A percentile compares a stretch with the other conserved stretches of the same genome.
Conservation (phyloP, 2,888 invertebrate species). For the Zootermopsis nevadensis region DNA sequence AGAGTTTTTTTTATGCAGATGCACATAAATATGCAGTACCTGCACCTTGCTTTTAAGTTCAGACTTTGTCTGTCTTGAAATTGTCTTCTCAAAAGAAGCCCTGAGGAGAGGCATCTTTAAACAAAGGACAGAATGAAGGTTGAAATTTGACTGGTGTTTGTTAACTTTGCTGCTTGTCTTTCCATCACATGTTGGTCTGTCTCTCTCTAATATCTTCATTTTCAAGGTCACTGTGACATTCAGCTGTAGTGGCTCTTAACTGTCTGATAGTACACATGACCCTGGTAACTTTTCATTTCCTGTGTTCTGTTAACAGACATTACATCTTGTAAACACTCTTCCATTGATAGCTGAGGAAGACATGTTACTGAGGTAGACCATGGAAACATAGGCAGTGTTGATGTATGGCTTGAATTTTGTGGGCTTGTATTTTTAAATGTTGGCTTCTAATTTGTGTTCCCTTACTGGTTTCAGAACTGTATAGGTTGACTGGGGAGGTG, state of each 20-base stretch:
- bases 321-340: too few species aligned
- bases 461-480: slow-evolving; percentile 79
- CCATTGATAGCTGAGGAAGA: too few species aligned
- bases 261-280: neutral
- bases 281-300: neutral
- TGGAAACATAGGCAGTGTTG: too few species aligned
- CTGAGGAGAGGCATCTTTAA: too few species aligned
- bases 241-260: slow-evolving; percentile 5
- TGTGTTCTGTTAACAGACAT: neutral
- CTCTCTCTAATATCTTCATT: neutral
- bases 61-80: too few species aligned
- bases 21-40: too few species aligned
- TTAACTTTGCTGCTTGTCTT: neutral
- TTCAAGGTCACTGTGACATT: slow-evolving; percentile 31
- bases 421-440: neutral
- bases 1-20: too few species aligned
- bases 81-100: too few species aligned
- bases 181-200: neutral
- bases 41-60: too few species aligned
- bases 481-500: slow-evolving; percentile 94
- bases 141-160: neutral
- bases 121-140: neutral
- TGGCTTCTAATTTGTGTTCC: neutral
- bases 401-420: too few species aligned
- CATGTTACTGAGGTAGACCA: too few species aligned